A percentile compares a stretch with the other conserved stretches of the same genome.
These are phyloP conservation scores for Leptatherina wallacei DNA, from an alignment of 2,797 vertebrate species.

Conservation along the genomic window DNA sequence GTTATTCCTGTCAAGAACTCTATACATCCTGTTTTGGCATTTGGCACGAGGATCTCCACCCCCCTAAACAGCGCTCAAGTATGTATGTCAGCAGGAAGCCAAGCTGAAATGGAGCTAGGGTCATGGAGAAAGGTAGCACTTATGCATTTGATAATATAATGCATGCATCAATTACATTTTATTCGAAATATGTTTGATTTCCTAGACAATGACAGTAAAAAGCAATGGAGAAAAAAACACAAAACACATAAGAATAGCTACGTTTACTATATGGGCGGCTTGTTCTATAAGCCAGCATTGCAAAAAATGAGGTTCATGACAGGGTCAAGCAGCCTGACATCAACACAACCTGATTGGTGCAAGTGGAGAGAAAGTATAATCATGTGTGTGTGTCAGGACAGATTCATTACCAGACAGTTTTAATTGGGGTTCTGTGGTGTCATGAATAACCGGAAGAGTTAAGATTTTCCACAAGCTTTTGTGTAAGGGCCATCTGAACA, in stretches of 20 bases:
- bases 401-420: constrained; percentile 55
- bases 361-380: constrained; percentile 35
- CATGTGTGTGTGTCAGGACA: constrained; percentile 33
- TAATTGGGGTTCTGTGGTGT: constrained; percentile 62
- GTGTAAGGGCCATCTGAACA: constrained; percentile 40
- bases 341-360: constrained; percentile 51
- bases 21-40: not conserved
- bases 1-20: not conserved
- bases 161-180: too few species aligned
- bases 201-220: constrained; percentile 32
- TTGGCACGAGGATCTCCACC: not conserved
- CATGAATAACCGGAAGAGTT: constrained; percentile 40
- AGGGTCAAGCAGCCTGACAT: constrained; percentile 38
- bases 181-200: constrained; percentile 39
- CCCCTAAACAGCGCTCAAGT: not conserved
- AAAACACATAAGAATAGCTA: constrained; percentile 29
- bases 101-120: not conserved
- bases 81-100: not conserved
- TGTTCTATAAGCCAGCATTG: constrained; percentile 21
- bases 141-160: constrained; percentile 16
- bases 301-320: constrained; percentile 57
- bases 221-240: constrained; percentile 3
- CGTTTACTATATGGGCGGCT: constrained; percentile 42
- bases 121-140: constrained; percentile 8
- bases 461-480: constrained; percentile 37